Percentiles rank a stretch among this genome's conserved stretches.
Evolutionary conservation across 2,113 vertebrate species (phyloP).

Genomic region (Poecilia latipinna): DNA sequence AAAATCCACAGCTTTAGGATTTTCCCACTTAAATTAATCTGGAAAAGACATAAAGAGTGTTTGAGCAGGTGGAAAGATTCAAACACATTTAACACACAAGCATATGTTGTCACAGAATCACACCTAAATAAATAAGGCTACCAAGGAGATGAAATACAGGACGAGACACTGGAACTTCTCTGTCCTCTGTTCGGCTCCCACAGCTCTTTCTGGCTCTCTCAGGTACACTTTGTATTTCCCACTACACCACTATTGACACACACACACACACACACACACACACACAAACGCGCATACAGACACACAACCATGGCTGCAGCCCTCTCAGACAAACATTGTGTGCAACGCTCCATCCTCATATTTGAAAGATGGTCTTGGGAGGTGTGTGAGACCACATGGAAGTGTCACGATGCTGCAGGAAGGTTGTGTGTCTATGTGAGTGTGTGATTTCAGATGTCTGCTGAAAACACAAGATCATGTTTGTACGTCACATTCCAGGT

Average conservation of each 20-base stretch:
- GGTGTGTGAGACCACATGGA: constrained; percentile 51
- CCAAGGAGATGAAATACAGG: background rate
- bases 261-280: constrained; percentile 39
- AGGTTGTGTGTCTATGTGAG: constrained; percentile 21
- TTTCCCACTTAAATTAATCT: background rate
- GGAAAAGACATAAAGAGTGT: background rate
- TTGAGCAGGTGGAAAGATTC: background rate
- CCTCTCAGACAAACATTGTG: constrained; percentile 16
- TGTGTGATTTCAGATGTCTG: constrained; percentile 37
- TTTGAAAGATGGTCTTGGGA: constrained; percentile 62
- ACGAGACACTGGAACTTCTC: constrained; percentile 41
- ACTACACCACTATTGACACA: constrained; percentile 66
- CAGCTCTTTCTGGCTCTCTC: constrained; percentile 62
- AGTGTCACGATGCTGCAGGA: constrained; percentile 61
- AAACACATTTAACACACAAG: background rate
- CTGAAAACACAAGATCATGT: constrained; percentile 62
- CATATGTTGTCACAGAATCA: background rate
- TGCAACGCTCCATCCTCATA: constrained; percentile 13
- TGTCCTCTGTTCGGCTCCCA: constrained; percentile 44
- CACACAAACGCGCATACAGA: background rate
- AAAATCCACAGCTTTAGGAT: background rate
- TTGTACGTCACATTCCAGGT: constrained; percentile 60
- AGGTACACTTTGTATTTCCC: constrained; percentile 79
- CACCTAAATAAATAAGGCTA: background rate
- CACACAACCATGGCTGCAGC: constrained; percentile 1